Base-by-base conservation (phyloP, 2,888 invertebrate genomes). In the Drosophila nr. perissopoda region DNA sequence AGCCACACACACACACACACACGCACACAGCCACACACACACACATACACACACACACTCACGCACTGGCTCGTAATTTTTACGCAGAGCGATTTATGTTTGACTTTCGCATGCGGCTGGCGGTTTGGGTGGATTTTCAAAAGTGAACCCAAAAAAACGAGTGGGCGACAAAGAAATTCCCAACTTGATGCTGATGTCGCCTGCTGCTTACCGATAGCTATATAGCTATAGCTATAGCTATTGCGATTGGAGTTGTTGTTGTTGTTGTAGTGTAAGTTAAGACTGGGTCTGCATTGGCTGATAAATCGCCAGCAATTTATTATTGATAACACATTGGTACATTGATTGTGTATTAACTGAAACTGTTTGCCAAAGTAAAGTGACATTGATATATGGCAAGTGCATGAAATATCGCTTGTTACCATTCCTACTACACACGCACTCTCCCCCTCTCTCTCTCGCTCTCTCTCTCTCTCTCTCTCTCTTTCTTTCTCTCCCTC, bases 321-420 rank as follows among this genome's bases (percentile, higher is more conserved):
- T 89, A 88, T 88, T 88, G 88, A 88, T 89, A 88, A 90, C 88
- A 89, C 90, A 88, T 90, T 90, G 90, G 88, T 83, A 89, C 88
- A 88, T 90, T 88, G 88, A 88, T 88, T 88, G 88, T 88, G 90
- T 88, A 88, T 88, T 88, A 88, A 90, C 90, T 87, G 88, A 88
- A 88, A 90, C 88, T 86, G 87, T 90, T 90, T 90, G 89, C 89
- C 90, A 90, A 87, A 87, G 89, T 90, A 88, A 87, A 87, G 83
- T 87, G 87, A 90, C 87, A 88, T 88, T 87, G 87, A 87, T 87
- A 88, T 90, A 87, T 87, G 76, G 90, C 83, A 86, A 82, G 87
- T 83, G 82, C 90, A 87, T 87, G 90, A 87, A 90, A 87, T 87
- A 87, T 87, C 76, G 87, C 89, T 79, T 82, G 83, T 80, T 90